Evolutionary conservation across 2,888 invertebrate species (phyloP).

Genomic region (Chalcis sispes): DNA sequence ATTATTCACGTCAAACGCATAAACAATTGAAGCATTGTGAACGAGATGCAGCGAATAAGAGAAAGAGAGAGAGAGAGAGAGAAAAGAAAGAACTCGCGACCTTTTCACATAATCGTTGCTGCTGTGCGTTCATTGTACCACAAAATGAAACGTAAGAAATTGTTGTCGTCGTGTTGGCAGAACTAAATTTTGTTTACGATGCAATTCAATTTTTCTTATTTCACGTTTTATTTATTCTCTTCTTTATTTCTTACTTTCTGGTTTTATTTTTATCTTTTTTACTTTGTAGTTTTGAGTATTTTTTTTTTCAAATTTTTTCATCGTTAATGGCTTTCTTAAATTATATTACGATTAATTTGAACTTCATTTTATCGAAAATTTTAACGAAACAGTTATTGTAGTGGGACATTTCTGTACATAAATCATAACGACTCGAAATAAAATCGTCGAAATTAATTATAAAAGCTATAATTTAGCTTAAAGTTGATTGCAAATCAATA

Average conservation of each 20-base stretch:
- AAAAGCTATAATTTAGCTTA: too few relatives aligned
- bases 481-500: too few relatives aligned
- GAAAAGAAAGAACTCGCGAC: constrained; percentile 2
- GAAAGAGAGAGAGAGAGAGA: constrained; percentile 3
- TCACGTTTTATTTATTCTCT: neutral
- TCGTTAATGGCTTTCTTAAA: too few relatives aligned
- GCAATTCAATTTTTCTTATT: constrained; percentile 29
- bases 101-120: constrained; percentile 4
- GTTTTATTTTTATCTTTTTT: constrained; percentile 1
- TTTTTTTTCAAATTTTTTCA: too few relatives aligned
- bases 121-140: neutral
- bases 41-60: neutral
- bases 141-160: constrained; percentile 10
- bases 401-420: too few relatives aligned
- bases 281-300: too few relatives aligned
- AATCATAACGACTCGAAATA: too few relatives aligned
- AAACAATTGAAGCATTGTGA: constrained; percentile 26
- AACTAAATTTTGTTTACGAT: constrained; percentile 43
- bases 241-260: neutral
- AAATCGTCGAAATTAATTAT: too few relatives aligned
- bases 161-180: neutral
- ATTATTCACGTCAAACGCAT: constrained; percentile 26
- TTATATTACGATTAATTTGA: too few relatives aligned
- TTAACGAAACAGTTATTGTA: too few relatives aligned
- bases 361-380: too few relatives aligned